A percentile compares a stretch with the other conserved stretches of the same genome.
Evolutionary conservation across 2,888 invertebrate species (phyloP).

Genomic region (Dryocosmus kuriphilus): DNA sequence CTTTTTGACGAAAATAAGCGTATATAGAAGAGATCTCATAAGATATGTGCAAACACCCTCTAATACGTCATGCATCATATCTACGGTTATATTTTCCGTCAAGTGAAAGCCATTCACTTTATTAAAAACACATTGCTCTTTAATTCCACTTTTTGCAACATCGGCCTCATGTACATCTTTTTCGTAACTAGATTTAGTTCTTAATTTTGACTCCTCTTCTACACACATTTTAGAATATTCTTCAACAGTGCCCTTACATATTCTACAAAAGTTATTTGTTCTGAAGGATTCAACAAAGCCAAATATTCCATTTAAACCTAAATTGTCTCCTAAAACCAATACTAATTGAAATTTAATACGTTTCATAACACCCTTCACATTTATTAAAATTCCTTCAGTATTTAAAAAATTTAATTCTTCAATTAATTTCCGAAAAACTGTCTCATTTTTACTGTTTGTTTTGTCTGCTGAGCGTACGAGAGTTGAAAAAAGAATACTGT

Average conservation of each 20-base stretch:
- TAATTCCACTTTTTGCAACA: conserved; percentile 35
- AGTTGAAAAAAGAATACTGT: conserved; percentile 42
- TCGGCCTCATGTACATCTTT: conserved; percentile 25
- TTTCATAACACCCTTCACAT: background rate
- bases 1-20: conserved; percentile 38
- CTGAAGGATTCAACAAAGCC: conserved; percentile 42
- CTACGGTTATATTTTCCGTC: conserved; percentile 29
- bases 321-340: too few species aligned
- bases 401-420: conserved; percentile 43
- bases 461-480: conserved; percentile 38
- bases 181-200: conserved; percentile 32
- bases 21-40: conserved; percentile 24
- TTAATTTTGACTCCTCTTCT: conserved; percentile 22
- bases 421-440: conserved; percentile 38
- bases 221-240: background rate
- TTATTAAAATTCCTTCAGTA: conserved; percentile 36
- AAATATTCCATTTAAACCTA: too few species aligned
- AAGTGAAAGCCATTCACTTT: conserved; percentile 41
- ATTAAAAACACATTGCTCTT: too few species aligned
- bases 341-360: too few species aligned
- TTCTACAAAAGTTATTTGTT: conserved; percentile 31
- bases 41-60: conserved; percentile 39
- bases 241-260: conserved; percentile 23
- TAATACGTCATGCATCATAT: conserved; percentile 44
- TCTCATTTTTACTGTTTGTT: conserved; percentile 41